A percentile compares a stretch with the other conserved stretches of the same genome.
Evolutionary conservation across 2,113 vertebrate species (phyloP).

Genomic region (Acanthochromis polyacanthus): DNA sequence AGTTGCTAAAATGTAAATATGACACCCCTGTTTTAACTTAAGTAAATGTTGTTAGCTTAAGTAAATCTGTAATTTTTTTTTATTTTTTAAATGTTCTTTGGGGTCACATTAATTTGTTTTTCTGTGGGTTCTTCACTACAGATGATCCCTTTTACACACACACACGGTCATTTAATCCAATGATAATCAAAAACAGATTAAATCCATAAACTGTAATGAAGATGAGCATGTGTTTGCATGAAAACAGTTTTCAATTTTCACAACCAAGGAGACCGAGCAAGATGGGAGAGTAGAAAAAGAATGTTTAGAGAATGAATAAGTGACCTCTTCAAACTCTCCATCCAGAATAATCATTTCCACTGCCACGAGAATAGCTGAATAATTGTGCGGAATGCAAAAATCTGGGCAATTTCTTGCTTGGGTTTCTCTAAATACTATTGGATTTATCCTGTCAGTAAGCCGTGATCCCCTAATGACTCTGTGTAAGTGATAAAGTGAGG

Average conservation of each 20-base stretch:
- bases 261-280: slow-evolving; percentile 5
- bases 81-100: too few species aligned
- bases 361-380: slow-evolving; percentile 68
- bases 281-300: slow-evolving; percentile 10
- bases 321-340: slow-evolving; percentile 53
- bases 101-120: background rate
- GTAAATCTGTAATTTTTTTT: too few species aligned
- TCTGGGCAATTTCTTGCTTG: slow-evolving; percentile 26
- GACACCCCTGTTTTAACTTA: too few species aligned
- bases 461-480: slow-evolving; percentile 30
- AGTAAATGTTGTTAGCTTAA: too few species aligned
- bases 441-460: slow-evolving; percentile 59
- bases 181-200: too few species aligned
- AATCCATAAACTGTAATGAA: background rate
- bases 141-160: too few species aligned
- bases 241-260: slow-evolving; percentile 22
- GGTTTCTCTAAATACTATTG: slow-evolving; percentile 33
- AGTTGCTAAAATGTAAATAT: too few species aligned
- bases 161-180: too few species aligned
- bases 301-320: slow-evolving; percentile 44
- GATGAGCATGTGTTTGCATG: background rate
- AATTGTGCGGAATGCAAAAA: slow-evolving; percentile 60
- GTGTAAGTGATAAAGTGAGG: slow-evolving; percentile 33
- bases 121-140: too few species aligned
- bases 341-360: slow-evolving; percentile 65